These are phyloP conservation scores for Andrena trimmerana DNA, from an alignment of 2,888 invertebrate genomes.

Conservation along the genomic window DNA sequence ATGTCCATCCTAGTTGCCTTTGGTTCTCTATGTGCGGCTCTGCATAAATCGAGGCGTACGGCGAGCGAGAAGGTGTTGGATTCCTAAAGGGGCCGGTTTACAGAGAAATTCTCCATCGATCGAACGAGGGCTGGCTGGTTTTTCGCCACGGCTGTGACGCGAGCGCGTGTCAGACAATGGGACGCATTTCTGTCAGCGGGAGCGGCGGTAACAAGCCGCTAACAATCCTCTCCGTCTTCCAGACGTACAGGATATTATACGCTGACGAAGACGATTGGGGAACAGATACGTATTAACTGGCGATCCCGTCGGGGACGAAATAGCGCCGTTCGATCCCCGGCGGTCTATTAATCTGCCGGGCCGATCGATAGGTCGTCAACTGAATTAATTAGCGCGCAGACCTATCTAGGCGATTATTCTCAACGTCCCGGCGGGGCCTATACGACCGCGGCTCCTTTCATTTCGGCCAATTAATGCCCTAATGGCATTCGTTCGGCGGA, in stretches of 20 bases:
- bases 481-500: constrained; percentile 11
- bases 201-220: constrained; percentile 62
- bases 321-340: constrained; percentile 30
- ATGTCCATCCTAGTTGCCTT: background rate
- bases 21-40: background rate
- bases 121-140: constrained; percentile 16
- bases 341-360: constrained; percentile 26
- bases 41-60: background rate
- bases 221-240: constrained; percentile 59
- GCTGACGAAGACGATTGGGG: background rate
- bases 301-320: constrained; percentile 12
- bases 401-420: constrained; percentile 30
- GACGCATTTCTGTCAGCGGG: constrained; percentile 58
- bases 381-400: constrained; percentile 39
- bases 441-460: background rate
- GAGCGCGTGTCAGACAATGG: constrained; percentile 34
- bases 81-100: background rate
- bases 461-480: constrained; percentile 19
- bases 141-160: constrained; percentile 30
- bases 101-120: constrained; percentile 45
- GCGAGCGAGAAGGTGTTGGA: background rate
- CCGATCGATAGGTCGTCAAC: constrained; percentile 17
- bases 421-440: constrained; percentile 1
- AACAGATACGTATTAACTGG: constrained; percentile 19
- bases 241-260: constrained; percentile 4